phyloP scores from a whole-genome alignment of 2,888 invertebrate genomes.

The Papilio demoleus region DNA sequence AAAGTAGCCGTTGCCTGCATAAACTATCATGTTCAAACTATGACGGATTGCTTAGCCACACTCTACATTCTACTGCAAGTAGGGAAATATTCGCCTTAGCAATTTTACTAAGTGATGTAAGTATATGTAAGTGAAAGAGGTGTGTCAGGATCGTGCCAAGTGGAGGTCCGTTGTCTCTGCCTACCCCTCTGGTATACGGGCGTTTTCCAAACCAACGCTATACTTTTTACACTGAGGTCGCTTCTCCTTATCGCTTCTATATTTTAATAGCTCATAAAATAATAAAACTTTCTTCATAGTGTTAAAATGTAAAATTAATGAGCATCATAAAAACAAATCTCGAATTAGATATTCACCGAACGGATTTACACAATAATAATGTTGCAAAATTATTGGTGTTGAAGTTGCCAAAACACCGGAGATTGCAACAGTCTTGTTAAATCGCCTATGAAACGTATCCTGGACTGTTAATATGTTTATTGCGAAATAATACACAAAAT shows the following conservation, averaged over 20 bases:
- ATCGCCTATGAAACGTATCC: constrained; percentile 23
- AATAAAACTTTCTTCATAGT: constrained; percentile 1
- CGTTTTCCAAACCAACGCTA: neutral
- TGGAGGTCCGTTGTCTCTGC: too few relatives aligned
- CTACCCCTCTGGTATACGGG: too few relatives aligned
- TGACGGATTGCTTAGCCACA: too few relatives aligned
- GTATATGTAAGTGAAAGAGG: too few relatives aligned
- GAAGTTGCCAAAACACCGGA: constrained; percentile 30
- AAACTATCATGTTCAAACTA: too few relatives aligned
- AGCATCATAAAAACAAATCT: neutral
- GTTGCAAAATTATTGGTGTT: constrained; percentile 6
- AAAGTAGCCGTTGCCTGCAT: too few relatives aligned
- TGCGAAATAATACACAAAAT: neutral
- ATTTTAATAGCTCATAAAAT: constrained; percentile 11
- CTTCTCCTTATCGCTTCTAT: neutral
- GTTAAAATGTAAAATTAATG: constrained; percentile 11
- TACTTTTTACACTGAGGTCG: neutral
- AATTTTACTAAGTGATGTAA: too few relatives aligned
- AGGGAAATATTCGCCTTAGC: too few relatives aligned
- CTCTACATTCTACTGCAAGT: too few relatives aligned
- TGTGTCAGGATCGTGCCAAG: too few relatives aligned
- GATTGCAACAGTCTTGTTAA: constrained; percentile 18
- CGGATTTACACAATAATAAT: constrained; percentile 12
- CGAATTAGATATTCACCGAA: neutral
- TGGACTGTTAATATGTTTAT: constrained; percentile 12